phyloP scores from a whole-genome alignment of 1,140 invertebrate species.

The Teleopsis dalmanni region DNA sequence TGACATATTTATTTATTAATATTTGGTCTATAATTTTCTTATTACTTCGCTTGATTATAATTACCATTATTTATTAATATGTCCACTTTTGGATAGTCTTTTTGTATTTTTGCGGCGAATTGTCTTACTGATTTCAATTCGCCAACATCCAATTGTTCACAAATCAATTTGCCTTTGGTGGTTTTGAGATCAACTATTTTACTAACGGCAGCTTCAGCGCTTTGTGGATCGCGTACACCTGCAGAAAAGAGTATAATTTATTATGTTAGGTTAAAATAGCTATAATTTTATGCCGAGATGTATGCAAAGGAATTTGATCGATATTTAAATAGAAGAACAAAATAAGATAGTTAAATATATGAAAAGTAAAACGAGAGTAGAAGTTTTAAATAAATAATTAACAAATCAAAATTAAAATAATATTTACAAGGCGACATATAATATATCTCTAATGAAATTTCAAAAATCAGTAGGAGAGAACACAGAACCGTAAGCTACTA shows the following conservation, averaged over 20 bases:
- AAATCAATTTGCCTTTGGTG: slow-evolving; percentile 33
- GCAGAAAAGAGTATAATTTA: background rate
- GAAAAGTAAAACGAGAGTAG: too few relatives aligned
- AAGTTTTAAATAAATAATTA: too few relatives aligned
- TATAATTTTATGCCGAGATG: background rate
- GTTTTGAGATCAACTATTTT: slow-evolving; percentile 32
- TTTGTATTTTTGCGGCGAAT: slow-evolving; percentile 62
- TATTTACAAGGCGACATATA: too few relatives aligned
- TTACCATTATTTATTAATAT: slow-evolving; percentile 77
- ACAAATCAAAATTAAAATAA: too few relatives aligned
- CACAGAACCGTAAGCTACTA: too few relatives aligned
- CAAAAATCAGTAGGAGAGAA: too few relatives aligned
- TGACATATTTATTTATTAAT: too few relatives aligned
- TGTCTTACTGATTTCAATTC: slow-evolving; percentile 65
- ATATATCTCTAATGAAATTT: too few relatives aligned
- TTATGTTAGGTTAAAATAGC: background rate
- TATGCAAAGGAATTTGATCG: too few relatives aligned
- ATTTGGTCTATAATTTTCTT: slow-evolving; percentile 14
- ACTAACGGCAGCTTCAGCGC: slow-evolving; percentile 51
- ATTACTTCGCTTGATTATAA: too few relatives aligned
- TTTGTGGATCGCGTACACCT: slow-evolving; percentile 61
- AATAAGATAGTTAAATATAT: too few relatives aligned
- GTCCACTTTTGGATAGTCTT: slow-evolving; percentile 58
- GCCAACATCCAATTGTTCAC: slow-evolving; percentile 45
- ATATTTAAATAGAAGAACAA: too few relatives aligned